phyloP scores from a whole-genome alignment of 2,888 invertebrate species.

The Gortyna flavago region DNA sequence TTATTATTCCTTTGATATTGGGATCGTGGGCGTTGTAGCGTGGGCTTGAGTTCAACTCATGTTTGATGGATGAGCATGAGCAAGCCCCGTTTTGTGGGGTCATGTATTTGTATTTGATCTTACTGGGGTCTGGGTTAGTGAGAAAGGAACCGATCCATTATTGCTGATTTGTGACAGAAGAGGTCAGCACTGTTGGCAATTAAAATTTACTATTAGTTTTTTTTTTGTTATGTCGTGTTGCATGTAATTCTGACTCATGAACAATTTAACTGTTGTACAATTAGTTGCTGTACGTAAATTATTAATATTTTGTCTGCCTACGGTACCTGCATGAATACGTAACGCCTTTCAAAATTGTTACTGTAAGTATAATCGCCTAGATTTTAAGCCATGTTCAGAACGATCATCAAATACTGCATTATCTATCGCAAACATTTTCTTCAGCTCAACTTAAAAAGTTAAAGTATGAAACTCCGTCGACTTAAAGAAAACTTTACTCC shows the following conservation, averaged over 20 bases:
- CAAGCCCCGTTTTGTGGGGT: conserved; percentile 1
- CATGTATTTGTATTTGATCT: conserved; percentile 27
- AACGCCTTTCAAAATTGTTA: background rate
- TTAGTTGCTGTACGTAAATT: background rate
- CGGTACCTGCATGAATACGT: background rate
- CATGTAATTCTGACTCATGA: background rate
- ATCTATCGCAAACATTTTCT: background rate
- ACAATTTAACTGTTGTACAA: background rate
- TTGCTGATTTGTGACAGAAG: background rate
- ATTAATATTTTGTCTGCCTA: background rate
- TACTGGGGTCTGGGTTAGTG: background rate
- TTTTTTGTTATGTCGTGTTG: background rate
- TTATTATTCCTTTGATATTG: conserved; percentile 35
- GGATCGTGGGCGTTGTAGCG: conserved; percentile 28
- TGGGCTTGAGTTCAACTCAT: conserved; percentile 45
- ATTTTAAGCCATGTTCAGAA: background rate
- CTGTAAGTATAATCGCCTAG: too few species aligned
- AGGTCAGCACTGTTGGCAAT: background rate
- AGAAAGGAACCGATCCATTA: background rate
- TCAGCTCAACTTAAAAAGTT: conserved; percentile 13
- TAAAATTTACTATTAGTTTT: background rate
- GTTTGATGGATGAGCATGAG: conserved; percentile 54
- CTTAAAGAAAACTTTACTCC: conserved; percentile 21
- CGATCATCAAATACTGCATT: background rate
- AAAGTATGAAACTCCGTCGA: conserved; percentile 9